Base-by-base conservation (phyloP, 2,888 invertebrate species). In the Antheraea yamamai region DNA sequence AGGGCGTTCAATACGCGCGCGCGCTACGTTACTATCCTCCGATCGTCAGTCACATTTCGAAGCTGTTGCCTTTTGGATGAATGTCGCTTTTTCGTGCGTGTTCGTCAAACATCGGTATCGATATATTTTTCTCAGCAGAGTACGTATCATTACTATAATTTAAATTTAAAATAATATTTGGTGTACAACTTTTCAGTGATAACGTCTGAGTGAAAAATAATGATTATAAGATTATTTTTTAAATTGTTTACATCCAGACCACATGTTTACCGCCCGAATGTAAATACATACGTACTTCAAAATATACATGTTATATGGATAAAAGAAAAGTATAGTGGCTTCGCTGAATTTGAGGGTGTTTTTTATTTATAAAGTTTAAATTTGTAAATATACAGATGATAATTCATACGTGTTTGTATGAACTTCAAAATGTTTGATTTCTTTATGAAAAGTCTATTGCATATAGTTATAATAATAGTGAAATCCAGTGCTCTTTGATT, bases 1-100 rank as follows among this genome's bases (percentile, higher is more conserved):
- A 85, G 86, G 81, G 86, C 93, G 93, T 87, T 94, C 94, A 88
- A 94, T 94, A 93, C 92, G 93, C 94, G 94, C 94, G 92, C 94
- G 95, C 94, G 92, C 93, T 84, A 84, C 84, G 84, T 82, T 81
- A 78, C 81, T 78, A 79, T 79, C 82, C 82, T 82, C 81, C 77
- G 81, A 79, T 83, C 79, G 83, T 83, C 91, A 94, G 93, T 94
- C 93, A 92, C 91, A 87, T 89, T 91, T 89, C 85, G 91, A 88
- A 91, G 87, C 87, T 87, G 88, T 82, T 84, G 86, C 82, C 90
- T 78, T 77, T 77, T 83, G 88, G 84, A 79, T 79, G 85, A 83
- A 79, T 85, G 83, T 83, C 87, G 84, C 80, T 85, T 78, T 81
- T 80, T 84, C 87, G 83, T 82, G 85, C 85, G 87, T 87, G 88